A percentile compares a stretch with the other conserved stretches of the same genome.
Conservation (phyloP, 2,797 vertebrate species). For the Enteromius thamalakanensis region DNA sequence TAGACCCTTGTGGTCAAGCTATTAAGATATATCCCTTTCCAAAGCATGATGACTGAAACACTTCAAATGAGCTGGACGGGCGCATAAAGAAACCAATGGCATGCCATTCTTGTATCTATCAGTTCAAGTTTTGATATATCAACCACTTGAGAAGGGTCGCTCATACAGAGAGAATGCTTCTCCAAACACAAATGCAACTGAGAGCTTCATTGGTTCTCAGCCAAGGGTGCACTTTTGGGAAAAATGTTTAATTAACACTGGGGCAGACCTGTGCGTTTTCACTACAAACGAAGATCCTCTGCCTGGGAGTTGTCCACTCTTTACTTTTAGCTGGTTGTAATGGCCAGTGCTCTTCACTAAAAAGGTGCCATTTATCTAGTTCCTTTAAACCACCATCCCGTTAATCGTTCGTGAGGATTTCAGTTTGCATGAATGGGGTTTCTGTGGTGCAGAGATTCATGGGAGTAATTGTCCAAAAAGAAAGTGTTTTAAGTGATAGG, state of each 20-base stretch:
- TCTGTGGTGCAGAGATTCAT: conserved; percentile 69
- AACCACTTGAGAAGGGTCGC: conserved; percentile 75
- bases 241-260: conserved; percentile 83
- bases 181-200: conserved; percentile 59
- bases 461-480: conserved; percentile 61
- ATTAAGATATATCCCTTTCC: conserved; percentile 81
- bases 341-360: conserved; percentile 66
- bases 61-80: conserved; percentile 80
- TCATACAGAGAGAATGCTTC: conserved; percentile 59
- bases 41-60: conserved; percentile 81
- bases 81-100: conserved; percentile 76
- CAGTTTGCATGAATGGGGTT: conserved; percentile 71
- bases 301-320: conserved; percentile 60
- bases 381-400: conserved; percentile 47
- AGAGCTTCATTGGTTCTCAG: conserved; percentile 72
- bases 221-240: conserved; percentile 73
- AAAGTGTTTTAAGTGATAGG: conserved; percentile 62
- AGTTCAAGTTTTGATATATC: conserved; percentile 86
- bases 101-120: conserved; percentile 81
- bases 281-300: conserved; percentile 63
- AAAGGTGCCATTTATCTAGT: conserved; percentile 72
- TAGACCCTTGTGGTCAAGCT: conserved; percentile 81
- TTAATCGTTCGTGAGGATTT: conserved; percentile 60
- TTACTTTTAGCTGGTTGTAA: conserved; percentile 59
- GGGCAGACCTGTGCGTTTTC: conserved; percentile 73